Conservation (phyloP, 2,113 vertebrate genomes). For the Anthoscopus minutus region DNA sequence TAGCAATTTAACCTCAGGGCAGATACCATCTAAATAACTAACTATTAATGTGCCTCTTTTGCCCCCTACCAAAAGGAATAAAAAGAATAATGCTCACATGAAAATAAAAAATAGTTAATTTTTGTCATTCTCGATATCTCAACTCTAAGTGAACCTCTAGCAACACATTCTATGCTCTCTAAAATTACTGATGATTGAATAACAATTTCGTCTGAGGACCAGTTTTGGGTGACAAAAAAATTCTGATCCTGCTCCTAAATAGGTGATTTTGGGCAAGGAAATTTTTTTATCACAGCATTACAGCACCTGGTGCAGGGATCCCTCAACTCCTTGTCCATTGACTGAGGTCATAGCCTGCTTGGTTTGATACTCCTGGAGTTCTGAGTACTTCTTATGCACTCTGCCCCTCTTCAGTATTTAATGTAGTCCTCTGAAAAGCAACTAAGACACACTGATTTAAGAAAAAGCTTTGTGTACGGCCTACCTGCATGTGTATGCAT, state of each 20-base stretch:
- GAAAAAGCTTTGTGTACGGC: not conserved
- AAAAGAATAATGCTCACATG: not conserved
- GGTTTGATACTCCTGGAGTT: not conserved
- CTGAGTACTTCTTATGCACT: not conserved
- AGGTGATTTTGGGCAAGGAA: not conserved
- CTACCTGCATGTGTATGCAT: not conserved
- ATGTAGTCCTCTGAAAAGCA: not conserved
- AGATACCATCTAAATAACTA: slow-evolving; percentile 33
- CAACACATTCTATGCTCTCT: not conserved
- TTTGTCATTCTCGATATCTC: not conserved
- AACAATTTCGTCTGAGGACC: not conserved
- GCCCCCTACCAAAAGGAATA: not conserved
- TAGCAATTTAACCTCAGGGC: slow-evolving; percentile 41
- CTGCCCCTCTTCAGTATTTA: not conserved
- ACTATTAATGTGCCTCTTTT: not conserved
- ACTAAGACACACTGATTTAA: not conserved
- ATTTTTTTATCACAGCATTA: not conserved
- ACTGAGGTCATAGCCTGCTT: not conserved
- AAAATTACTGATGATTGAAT: not conserved
- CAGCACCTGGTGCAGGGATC: not conserved
- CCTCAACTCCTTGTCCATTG: not conserved
- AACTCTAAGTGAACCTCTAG: not conserved
- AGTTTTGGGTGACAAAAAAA: not conserved
- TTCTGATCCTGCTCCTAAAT: not conserved
- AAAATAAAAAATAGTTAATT: not conserved